Evolutionary conservation across 2,888 invertebrate species (phyloP).

Genomic region (Crossocerus cetratus): DNA sequence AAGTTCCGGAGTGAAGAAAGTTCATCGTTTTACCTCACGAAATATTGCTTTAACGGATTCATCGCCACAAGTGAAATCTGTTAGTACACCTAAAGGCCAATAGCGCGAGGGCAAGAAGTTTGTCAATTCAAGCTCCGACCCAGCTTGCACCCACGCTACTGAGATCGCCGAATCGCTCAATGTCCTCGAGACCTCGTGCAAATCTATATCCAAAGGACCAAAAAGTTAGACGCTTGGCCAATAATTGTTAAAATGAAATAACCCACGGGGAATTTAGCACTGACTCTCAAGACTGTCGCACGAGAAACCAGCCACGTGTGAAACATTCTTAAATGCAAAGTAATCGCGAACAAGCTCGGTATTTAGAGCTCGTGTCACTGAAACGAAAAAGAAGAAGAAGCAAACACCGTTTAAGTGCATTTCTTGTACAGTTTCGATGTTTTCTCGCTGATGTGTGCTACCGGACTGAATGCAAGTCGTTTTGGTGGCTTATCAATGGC

Average conservation of each 20-base stretch:
- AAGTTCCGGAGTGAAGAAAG: no score
- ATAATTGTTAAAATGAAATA: no score
- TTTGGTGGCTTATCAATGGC: neutral
- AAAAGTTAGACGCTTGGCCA: neutral
- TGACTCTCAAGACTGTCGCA: conserved; percentile 51
- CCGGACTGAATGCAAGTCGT: conserved; percentile 11
- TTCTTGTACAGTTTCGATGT: neutral
- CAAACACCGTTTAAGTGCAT: conserved; percentile 30
- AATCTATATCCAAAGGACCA: conserved; percentile 40
- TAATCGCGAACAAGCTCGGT: conserved; percentile 53
- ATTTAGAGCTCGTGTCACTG: conserved; percentile 12
- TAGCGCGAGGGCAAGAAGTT: conserved; percentile 47
- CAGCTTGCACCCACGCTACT: conserved; percentile 41
- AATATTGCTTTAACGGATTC: conserved; percentile 26
- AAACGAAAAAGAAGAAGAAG: conserved; percentile 24
- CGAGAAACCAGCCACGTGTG: conserved; percentile 56
- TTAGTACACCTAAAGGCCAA: conserved; percentile 56
- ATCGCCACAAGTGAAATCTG: conserved; percentile 59
- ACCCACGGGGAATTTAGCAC: neutral
- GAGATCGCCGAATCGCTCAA: conserved; percentile 54
- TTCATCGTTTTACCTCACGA: conserved; percentile 28
- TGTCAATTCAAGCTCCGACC: conserved; percentile 31
- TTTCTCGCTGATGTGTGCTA: neutral
- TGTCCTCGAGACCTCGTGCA: conserved; percentile 46
- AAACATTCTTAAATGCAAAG: conserved; percentile 53